Evolutionary conservation across 2,797 vertebrate genomes (phyloP), one percentile per base, ranked within the genome.

Genomic region (Hoplostethus mediterraneus): DNA sequence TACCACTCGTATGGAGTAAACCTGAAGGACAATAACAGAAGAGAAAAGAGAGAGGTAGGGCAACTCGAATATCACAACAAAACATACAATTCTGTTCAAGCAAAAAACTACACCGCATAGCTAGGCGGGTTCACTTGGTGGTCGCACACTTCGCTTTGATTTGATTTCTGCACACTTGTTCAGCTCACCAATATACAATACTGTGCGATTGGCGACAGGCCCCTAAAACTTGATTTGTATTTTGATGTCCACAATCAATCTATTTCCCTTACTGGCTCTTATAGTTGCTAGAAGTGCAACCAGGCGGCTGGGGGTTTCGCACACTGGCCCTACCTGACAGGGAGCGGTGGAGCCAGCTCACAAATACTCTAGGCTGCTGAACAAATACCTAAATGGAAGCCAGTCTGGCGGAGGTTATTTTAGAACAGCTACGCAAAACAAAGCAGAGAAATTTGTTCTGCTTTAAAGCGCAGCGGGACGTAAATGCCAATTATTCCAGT

Each of bases 1-100:
- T 99, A 98, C 98, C 98, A 99, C 89, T 99, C 97, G 57, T 98
- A 99, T 3, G 98, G 98, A 73, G 97, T 99, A 87, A 99, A 99
- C 95, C 98, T 99, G 95, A 58, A 80, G 83, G 70, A 90, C 30
- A 91, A 81, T 85, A 88, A 48, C 87, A 88, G 90, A 49, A 71
- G 3, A 65, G 16, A 57, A 67, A 60, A 9, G 8, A 61, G 21
- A 80, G 21, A 80, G 59, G 8, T 60, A 44, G 51, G 5, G 1
- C 42, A 33, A 47, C 54, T 17, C 1, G 16, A 49, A 48, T 9
- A 44, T 16, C 5, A 30, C n/a, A 44, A 59, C 2, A 5, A 52
- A 52, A 67, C 40, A 55, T 58, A 45, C 7, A 25, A 44, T 45
- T 30, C 8, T 12, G 6, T 51, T n/a, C 13, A 53, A 51, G 33